These are phyloP conservation scores for Corythaeola cristata DNA, from an alignment of 2,113 vertebrate species.

Conservation along the genomic window DNA sequence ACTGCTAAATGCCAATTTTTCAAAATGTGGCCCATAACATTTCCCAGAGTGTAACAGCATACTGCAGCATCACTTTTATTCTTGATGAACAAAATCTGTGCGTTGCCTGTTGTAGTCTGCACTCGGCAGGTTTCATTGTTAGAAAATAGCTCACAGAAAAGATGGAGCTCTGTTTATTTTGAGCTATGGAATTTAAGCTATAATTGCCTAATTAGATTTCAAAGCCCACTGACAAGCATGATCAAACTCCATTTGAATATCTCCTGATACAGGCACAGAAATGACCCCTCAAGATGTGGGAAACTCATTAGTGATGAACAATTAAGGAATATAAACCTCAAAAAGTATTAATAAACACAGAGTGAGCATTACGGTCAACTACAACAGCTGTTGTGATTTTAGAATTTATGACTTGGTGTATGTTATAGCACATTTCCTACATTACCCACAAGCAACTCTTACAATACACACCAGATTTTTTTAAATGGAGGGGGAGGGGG, in stretches of 20 bases:
- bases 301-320: background rate
- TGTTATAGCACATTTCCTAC: background rate
- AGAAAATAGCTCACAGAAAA: slow-evolving; percentile 60
- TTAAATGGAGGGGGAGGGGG: background rate
- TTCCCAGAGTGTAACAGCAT: slow-evolving; percentile 19
- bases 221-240: slow-evolving; percentile 29
- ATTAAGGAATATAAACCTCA: background rate
- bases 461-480: background rate
- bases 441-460: background rate
- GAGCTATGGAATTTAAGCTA: slow-evolving; percentile 49
- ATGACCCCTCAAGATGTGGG: background rate
- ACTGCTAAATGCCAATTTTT: background rate
- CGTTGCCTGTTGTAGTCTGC: background rate
- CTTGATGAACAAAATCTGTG: slow-evolving; percentile 35
- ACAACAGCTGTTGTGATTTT: background rate
- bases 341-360: background rate
- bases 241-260: background rate
- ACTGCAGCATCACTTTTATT: slow-evolving; percentile 27
- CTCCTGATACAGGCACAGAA: background rate
- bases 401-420: background rate
- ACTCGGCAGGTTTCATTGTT: slow-evolving; percentile 65
- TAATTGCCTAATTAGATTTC: slow-evolving; percentile 58
- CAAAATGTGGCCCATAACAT: background rate
- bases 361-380: background rate
- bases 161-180: slow-evolving; percentile 27